Evolutionary conservation across 2,888 invertebrate genomes (phyloP).

Genomic region (Bimastos eiseni): DNA sequence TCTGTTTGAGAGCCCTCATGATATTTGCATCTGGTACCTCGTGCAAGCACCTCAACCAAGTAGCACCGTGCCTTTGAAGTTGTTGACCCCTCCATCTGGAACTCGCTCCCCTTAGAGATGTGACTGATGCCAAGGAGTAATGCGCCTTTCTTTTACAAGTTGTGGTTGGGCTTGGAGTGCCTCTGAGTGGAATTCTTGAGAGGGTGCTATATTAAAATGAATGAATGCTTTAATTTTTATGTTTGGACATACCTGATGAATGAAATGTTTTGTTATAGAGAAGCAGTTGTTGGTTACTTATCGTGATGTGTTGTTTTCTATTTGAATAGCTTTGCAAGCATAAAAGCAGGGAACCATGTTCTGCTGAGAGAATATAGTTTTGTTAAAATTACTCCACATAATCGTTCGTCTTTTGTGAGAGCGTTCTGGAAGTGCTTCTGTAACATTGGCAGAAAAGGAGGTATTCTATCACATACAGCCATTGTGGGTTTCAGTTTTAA

Average conservation of each 20-base stretch:
- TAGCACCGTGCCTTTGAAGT: too few species aligned
- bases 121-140: too few species aligned
- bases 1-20: too few species aligned
- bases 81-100: too few species aligned
- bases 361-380: slow-evolving; percentile 59
- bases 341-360: slow-evolving; percentile 60
- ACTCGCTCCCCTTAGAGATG: too few species aligned
- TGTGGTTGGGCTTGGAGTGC: too few species aligned
- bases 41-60: too few species aligned
- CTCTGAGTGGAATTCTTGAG: too few species aligned
- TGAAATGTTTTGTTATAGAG: not conserved
- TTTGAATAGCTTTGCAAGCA: slow-evolving; percentile 55
- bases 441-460: slow-evolving; percentile 59
- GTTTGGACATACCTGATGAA: not conserved
- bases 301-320: not conserved
- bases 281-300: not conserved
- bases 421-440: slow-evolving; percentile 60
- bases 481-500: not conserved
- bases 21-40: too few species aligned
- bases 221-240: not conserved
- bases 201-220: too few species aligned
- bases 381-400: slow-evolving; percentile 58
- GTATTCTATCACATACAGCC: not conserved
- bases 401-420: slow-evolving; percentile 58
- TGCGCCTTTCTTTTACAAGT: too few species aligned